Evolutionary conservation across 2,888 invertebrate species (phyloP).

Genomic region (Shargacucullia verbasci): DNA sequence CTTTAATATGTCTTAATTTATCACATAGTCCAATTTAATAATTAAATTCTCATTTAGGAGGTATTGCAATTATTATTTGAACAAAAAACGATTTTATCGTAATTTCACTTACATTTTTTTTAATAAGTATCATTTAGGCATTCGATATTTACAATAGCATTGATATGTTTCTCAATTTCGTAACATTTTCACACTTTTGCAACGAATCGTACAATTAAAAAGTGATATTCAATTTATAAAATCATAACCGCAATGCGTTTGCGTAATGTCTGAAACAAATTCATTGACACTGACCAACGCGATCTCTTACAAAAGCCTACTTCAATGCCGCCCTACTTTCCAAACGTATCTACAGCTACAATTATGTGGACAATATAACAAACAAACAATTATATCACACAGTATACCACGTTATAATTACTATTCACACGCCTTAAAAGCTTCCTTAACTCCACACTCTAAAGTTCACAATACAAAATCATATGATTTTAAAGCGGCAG

Average conservation of each 20-base stretch:
- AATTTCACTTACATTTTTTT: no score
- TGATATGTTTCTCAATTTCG: conserved; percentile 16
- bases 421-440: conserved; percentile 26
- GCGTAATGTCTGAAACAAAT: conserved; percentile 81
- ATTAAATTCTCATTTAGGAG: no score
- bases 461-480: conserved; percentile 62
- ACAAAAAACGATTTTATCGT: no score
- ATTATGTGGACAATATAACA: conserved; percentile 77
- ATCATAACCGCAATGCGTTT: conserved; percentile 58
- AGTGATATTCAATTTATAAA: conserved; percentile 55
- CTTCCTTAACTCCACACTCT: conserved; percentile 45
- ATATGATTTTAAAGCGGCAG: conserved; percentile 23
- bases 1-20: no score
- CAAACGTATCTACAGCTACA: conserved; percentile 74
- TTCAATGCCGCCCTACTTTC: conserved; percentile 88
- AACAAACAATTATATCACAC: conserved; percentile 79
- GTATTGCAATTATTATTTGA: no score
- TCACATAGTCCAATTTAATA: no score
- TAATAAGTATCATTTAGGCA: no score
- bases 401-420: conserved; percentile 46
- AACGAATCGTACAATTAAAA: conserved; percentile 47
- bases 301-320: conserved; percentile 83
- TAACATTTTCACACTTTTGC: conserved; percentile 30
- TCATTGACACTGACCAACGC: conserved; percentile 85
- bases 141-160: conserved; percentile 20